phyloP scores from a whole-genome alignment of 92 coral and sea anemone genomes.

The Isaurus tuberculatus region DNA sequence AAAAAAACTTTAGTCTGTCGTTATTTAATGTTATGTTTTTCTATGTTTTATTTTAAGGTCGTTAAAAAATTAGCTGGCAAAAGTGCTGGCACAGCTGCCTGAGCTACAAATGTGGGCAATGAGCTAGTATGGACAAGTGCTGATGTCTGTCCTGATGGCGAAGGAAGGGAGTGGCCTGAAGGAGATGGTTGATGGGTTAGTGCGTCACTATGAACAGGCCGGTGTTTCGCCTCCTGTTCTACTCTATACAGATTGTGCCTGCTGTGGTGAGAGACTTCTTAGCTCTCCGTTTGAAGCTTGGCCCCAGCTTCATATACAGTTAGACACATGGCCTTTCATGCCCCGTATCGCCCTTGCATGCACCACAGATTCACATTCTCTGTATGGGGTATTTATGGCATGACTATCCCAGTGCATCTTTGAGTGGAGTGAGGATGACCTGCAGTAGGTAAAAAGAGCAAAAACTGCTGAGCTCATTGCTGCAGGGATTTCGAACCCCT shows the following conservation, averaged over 20 bases:
- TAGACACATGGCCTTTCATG: conserved; percentile 44
- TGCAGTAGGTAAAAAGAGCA: conserved; percentile 7
- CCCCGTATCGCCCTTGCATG: conserved; percentile 36
- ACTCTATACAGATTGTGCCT: neutral
- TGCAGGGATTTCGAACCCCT: neutral
- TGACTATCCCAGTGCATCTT: conserved; percentile 13
- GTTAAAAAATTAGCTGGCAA: neutral
- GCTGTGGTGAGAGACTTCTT: neutral
- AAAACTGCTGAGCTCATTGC: conserved; percentile 27
- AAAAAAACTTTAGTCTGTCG: too few species aligned
- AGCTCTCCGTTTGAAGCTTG: too few species aligned
- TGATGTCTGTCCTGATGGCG: too few species aligned
- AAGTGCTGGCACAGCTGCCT: too few species aligned
- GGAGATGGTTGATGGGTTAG: neutral
- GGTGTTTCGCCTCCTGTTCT: too few species aligned
- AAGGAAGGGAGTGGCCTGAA: neutral
- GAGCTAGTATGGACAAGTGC: neutral
- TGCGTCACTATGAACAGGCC: neutral
- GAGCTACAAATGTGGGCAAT: too few species aligned
- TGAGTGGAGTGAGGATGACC: too few species aligned
- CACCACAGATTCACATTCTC: conserved; percentile 32
- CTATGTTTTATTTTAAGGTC: too few species aligned
- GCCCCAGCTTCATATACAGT: too few species aligned
- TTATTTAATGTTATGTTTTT: too few species aligned
- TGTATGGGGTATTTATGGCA: conserved; percentile 12